Base-by-base conservation (phyloP, 2,113 vertebrate genomes). In the Oryzias javanicus region DNA sequence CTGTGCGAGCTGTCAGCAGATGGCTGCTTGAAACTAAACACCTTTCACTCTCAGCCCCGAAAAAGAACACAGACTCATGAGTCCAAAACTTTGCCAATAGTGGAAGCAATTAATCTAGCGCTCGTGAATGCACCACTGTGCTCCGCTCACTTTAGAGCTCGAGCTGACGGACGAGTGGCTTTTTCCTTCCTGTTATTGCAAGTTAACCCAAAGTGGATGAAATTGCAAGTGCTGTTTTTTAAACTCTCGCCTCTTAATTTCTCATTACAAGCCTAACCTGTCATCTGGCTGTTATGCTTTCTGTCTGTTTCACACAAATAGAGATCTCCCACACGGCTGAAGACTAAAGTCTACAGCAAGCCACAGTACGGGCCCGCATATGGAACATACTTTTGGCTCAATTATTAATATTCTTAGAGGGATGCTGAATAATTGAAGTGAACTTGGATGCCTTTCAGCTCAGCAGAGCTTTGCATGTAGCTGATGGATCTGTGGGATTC, bases 371-470 rank as follows among this genome's bases (percentile, higher is more conserved):
- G 61, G 82, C 70, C 84, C 72, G 71, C 86, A 88, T 92, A 90
- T 69, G 78, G 87, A 92, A 92, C 92, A 92, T 91, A 92, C 90
- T 93, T 92, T 91, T 80, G 85, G 82, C 86, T 93, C 86, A 93
- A 93, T 93, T 90, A 93, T 93, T 93, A 84, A 93, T 92, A 65
- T 83, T 89, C 84, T 87, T 82, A 84, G 89, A 92, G 86, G 88
- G 88, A 90, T 92, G 86, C 79, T 93, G 88, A 93, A 93, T 93
- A 91, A 93, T 93, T 92, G 86, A 93, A 90, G 61, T 92, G 89
- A 91, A 93, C 89, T 92, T 90, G 92, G 90, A 93, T 86, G 89
- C 85, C 89, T 91, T 91, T 91, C 89, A 89, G 90, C 87, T 86
- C 87, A 81, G 86, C 72, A 71, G 81, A 89, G 90, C 87, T 92